These are phyloP conservation scores for Temnothorax nylanderi DNA, from an alignment of 1,140 invertebrate genomes.

Conservation along the genomic window DNA sequence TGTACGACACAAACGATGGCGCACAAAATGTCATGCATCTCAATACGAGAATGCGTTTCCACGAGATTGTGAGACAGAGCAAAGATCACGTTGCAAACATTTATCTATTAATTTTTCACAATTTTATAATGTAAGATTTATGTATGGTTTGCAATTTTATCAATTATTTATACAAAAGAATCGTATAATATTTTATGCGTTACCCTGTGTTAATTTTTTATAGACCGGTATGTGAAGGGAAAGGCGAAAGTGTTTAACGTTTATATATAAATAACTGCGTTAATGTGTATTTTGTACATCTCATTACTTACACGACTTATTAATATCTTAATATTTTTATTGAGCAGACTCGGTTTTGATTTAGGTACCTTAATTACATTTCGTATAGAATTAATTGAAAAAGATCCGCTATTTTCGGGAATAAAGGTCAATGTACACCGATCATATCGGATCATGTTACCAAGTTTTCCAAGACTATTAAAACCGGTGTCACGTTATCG, in stretches of 20 bases:
- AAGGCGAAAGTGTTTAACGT: background rate
- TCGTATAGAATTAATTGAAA: background rate
- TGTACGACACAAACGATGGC: background rate
- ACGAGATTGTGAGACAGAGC: background rate
- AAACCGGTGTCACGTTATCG: conserved; percentile 14
- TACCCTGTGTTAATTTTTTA: background rate
- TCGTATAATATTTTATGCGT: background rate
- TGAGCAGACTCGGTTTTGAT: background rate
- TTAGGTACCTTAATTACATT: background rate
- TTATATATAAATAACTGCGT: background rate
- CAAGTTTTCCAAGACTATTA: conserved; percentile 5
- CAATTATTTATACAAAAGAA: background rate
- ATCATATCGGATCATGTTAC: background rate
- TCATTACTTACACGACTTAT: background rate
- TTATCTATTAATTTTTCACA: background rate
- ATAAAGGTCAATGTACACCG: background rate
- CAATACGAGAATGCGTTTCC: background rate
- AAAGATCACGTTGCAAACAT: background rate
- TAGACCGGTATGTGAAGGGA: background rate
- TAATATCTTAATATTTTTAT: background rate
- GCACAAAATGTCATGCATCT: background rate
- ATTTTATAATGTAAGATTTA: background rate
- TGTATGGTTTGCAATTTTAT: background rate
- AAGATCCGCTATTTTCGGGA: background rate
- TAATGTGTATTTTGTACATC: background rate